Evolutionary conservation across 2,888 invertebrate species (phyloP).

Genomic region (Muscina levida): DNA sequence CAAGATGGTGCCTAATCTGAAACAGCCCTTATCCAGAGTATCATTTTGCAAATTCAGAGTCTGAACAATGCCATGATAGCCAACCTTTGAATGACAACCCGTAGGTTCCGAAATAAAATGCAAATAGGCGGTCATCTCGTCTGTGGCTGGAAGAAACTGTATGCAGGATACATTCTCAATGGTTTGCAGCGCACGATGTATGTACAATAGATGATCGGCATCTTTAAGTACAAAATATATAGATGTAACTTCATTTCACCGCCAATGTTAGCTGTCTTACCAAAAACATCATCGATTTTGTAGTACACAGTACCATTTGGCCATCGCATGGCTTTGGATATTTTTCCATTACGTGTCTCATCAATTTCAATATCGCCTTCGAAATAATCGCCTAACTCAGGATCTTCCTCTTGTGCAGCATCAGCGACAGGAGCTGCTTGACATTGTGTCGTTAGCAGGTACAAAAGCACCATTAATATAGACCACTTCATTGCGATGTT

Average conservation of each 20-base stretch:
- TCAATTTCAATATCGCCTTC: conserved; percentile 88
- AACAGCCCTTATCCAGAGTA: conserved; percentile 72
- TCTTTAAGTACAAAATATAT: conserved; percentile 63
- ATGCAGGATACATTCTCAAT: conserved; percentile 88
- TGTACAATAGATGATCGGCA: conserved; percentile 81
- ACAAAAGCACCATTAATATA: too few relatives aligned
- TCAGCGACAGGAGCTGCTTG: too few relatives aligned
- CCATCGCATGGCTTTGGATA: conserved; percentile 82
- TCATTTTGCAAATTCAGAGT: conserved; percentile 69
- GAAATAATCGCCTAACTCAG: conserved; percentile 87
- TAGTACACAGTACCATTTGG: conserved; percentile 85
- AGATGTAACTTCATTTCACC: background rate
- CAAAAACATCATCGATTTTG: conserved; percentile 70
- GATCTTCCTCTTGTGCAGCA: too few relatives aligned
- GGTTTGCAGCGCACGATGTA: conserved; percentile 85
- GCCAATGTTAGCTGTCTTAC: conserved; percentile 58
- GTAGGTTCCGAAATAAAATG: conserved; percentile 71
- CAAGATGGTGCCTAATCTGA: conserved; percentile 82
- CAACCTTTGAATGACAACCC: conserved; percentile 90
- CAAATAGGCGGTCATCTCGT: conserved; percentile 70
- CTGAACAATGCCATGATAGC: conserved; percentile 81
- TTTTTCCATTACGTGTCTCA: conserved; percentile 82
- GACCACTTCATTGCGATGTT: too few relatives aligned
- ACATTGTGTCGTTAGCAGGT: too few relatives aligned
- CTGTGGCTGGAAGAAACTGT: conserved; percentile 83